phyloP scores from a whole-genome alignment of 2,797 vertebrate species.

The Epinephelus malabaricus region DNA sequence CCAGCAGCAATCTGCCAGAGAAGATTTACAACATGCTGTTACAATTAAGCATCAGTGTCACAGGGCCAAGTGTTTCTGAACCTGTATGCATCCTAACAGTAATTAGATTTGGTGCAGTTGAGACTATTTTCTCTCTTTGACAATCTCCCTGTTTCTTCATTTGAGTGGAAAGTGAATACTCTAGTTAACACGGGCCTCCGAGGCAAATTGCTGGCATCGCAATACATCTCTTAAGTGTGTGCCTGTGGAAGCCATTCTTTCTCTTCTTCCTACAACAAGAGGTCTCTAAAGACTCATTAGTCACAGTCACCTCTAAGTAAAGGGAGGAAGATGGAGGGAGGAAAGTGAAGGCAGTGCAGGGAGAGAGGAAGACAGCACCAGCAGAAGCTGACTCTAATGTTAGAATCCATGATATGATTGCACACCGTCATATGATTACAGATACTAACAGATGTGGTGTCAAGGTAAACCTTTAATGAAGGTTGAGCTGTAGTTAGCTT shows the following conservation, averaged over 20 bases:
- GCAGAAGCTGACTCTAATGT: slow-evolving; percentile 17
- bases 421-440: not conserved
- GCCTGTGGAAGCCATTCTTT: slow-evolving; percentile 74
- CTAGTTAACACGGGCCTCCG: slow-evolving; percentile 79
- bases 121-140: slow-evolving; percentile 62
- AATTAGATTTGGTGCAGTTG: slow-evolving; percentile 60
- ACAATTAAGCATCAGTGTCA: slow-evolving; percentile 58
- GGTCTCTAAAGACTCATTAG: slow-evolving; percentile 83
- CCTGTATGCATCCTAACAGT: slow-evolving; percentile 54
- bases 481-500: not conserved
- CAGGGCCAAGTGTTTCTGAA: slow-evolving; percentile 56
- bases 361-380: slow-evolving; percentile 16
- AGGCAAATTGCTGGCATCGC: slow-evolving; percentile 78
- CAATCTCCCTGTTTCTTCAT: slow-evolving; percentile 72
- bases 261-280: slow-evolving; percentile 74
- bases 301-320: slow-evolving; percentile 80
- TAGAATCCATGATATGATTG: slow-evolving; percentile 11
- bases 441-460: slow-evolving; percentile 5
- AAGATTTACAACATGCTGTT: slow-evolving; percentile 59
- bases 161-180: slow-evolving; percentile 79
- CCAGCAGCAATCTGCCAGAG: slow-evolving; percentile 40
- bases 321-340: slow-evolving; percentile 51
- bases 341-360: slow-evolving; percentile 32
- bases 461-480: not conserved
- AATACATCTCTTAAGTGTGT: slow-evolving; percentile 77